Evolutionary conservation across 2,113 vertebrate genomes (phyloP), one percentile per base, ranked within the genome.

Genomic region (Carassius carassius): DNA sequence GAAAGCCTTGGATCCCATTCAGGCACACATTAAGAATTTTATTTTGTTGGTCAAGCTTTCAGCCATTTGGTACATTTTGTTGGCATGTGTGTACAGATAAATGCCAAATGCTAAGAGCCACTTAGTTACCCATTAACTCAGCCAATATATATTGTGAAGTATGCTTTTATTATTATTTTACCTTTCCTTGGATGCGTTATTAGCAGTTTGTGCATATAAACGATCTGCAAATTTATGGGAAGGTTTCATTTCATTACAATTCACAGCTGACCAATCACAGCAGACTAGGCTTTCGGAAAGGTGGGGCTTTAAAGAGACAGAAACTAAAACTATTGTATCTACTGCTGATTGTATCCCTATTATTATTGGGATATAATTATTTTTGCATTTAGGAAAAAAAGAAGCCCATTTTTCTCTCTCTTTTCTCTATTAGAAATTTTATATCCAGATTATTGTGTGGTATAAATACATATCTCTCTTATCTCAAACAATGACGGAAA

Each of bases 61-160:
- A 37, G 54, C 11, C 19, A 16, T 78, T 60, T 13, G 23, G 54
- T 41, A 60, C 21, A 37, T 60, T 16, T 12, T 19, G 47, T 32
- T 41, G 69, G 74, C 9, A 5, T 77, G 23, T 32, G 10, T 56
- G 49, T 32, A 76, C 47, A 25, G 41, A 72, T 72, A 72, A 72
- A 72, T 41, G 69, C 19, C 14, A 13, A 74, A 49, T 74, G 41
- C 41, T 14, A 47, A 23, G 41, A 74, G n/a, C 21, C 72, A 74
- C n/a, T 74, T 49, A 74, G 12, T 41, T 70, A n/a, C 17, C 10
- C 69, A n/a, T 72, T 72, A 72, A 41, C 69, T 72, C 17, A 37
- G 17, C 32, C 32, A 37, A 5, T 70, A 54, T 54, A 54, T 19
- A 51, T 56, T 17, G 17, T 56, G 17, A 13, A 21, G 21, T n/a